Evolutionary conservation across 2,888 invertebrate species (phyloP).

Genomic region (Chrysodeixis includens): DNA sequence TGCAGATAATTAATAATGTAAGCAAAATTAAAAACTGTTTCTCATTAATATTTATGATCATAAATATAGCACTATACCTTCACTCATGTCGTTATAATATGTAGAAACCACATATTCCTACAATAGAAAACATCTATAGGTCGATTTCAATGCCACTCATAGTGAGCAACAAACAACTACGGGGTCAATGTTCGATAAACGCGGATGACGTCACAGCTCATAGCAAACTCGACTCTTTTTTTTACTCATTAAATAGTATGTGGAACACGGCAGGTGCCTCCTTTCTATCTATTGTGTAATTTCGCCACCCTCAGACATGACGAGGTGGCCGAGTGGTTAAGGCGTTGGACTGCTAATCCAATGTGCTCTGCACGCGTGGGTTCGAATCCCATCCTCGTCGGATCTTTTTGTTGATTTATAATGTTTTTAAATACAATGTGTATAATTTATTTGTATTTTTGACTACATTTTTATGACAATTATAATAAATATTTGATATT

Average conservation of each 20-base stretch:
- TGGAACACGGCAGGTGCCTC: slow-evolving; percentile 37
- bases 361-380: slow-evolving; percentile 96
- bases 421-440: neutral
- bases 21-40: neutral
- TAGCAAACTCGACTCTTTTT: slow-evolving; percentile 34
- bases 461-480: neutral
- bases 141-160: slow-evolving; percentile 32
- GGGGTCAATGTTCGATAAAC: slow-evolving; percentile 56
- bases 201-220: slow-evolving; percentile 50
- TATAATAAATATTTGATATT: neutral
- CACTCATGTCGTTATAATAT: neutral
- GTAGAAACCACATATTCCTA: neutral
- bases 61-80: neutral
- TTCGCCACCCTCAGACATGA: slow-evolving; percentile 75
- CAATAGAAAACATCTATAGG: neutral
- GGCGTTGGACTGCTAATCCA: slow-evolving; percentile 96
- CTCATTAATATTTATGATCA: neutral
- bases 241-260: slow-evolving; percentile 34
- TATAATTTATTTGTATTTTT: slow-evolving; percentile 7
- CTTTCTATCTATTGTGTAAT: slow-evolving; percentile 55
- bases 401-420: slow-evolving; percentile 59
- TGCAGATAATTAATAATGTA: neutral
- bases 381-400: slow-evolving; percentile 95
- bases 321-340: slow-evolving; percentile 96
- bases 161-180: slow-evolving; percentile 28